Evolutionary conservation across 2,113 vertebrate genomes (phyloP).

Genomic region (Saguinus imperator): DNA sequence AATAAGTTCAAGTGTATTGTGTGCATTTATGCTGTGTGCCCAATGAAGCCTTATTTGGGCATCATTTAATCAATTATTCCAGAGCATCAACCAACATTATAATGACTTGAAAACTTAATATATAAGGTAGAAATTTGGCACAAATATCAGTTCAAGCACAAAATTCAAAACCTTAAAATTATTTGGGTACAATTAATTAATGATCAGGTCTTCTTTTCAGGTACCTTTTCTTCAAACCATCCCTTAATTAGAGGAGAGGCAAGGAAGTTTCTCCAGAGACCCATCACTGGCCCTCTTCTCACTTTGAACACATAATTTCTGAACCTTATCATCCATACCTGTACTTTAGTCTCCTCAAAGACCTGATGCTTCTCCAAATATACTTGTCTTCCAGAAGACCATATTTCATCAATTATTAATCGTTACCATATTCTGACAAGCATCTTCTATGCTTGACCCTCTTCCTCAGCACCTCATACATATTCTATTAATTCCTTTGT

Average conservation of each 20-base stretch:
- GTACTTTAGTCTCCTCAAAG: neutral
- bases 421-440: neutral
- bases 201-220: neutral
- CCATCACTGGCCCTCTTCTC: neutral
- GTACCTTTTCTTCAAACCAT: neutral
- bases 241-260: neutral
- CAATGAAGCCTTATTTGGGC: neutral
- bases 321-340: neutral
- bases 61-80: slow-evolving; percentile 25
- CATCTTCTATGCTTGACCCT: neutral
- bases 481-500: neutral
- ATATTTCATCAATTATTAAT: neutral
- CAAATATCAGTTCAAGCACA: neutral
- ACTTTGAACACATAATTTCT: neutral
- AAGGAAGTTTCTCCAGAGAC: neutral
- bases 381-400: neutral
- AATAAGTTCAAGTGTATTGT: slow-evolving; percentile 18
- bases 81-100: neutral
- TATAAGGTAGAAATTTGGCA: neutral
- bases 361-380: neutral
- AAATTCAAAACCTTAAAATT: slow-evolving; percentile 30
- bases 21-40: neutral
- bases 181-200: neutral
- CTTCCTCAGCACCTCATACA: neutral
- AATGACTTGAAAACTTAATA: slow-evolving; percentile 22